phyloP scores from a whole-genome alignment of 2,888 invertebrate genomes.

The Clistopyga incitator region DNA sequence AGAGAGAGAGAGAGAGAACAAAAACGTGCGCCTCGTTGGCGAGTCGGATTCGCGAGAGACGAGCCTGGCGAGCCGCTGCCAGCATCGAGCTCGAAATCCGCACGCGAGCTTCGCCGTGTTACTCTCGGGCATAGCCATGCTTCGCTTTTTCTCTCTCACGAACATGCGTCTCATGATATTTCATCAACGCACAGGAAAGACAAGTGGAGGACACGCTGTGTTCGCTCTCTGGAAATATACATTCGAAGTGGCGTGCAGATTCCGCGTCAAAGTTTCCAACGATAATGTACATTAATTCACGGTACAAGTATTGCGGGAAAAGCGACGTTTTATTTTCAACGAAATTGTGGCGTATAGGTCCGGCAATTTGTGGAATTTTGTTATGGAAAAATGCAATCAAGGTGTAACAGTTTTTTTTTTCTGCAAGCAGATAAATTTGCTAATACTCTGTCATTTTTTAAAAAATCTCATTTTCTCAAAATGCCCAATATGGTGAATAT shows the following conservation, averaged over 20 bases:
- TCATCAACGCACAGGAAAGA: conserved; percentile 34
- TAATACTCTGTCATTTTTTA: too few species aligned
- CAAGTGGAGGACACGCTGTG: conserved; percentile 21
- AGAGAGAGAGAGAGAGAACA: conserved; percentile 15
- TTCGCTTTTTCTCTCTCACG: conserved; percentile 9
- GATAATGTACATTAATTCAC: conserved; percentile 12
- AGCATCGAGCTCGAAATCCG: conserved; percentile 32
- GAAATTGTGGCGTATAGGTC: neutral
- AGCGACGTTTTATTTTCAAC: neutral
- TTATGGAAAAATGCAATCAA: too few species aligned
- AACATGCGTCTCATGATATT: conserved; percentile 45
- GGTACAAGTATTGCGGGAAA: neutral
- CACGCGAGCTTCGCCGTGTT: conserved; percentile 40
- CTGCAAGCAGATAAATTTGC: too few species aligned
- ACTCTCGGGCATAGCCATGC: conserved; percentile 11
- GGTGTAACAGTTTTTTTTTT: too few species aligned
- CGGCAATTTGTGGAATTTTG: too few species aligned
- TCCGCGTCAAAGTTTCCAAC: conserved; percentile 9
- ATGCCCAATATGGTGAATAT: too few species aligned
- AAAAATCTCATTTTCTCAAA: too few species aligned
- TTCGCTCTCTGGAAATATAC: conserved; percentile 28
- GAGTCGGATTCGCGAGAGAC: conserved; percentile 39
- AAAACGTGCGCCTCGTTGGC: conserved; percentile 53
- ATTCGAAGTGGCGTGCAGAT: conserved; percentile 29
- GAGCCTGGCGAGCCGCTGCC: conserved; percentile 11